Evolutionary conservation across 2,113 vertebrate species (phyloP).

Genomic region (Anas platyrhynchos): DNA sequence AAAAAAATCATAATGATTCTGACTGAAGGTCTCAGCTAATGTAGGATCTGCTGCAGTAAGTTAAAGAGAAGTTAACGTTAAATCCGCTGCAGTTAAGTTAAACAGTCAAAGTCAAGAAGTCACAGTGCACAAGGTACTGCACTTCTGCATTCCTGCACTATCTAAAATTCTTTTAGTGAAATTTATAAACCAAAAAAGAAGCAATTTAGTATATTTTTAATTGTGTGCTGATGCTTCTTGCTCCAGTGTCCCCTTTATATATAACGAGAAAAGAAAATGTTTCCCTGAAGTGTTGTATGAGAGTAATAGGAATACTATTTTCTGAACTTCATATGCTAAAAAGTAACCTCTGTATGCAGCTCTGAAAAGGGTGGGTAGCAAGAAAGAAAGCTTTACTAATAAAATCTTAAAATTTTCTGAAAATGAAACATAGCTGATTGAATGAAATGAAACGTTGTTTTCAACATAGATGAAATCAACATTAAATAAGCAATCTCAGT

Average conservation of each 20-base stretch:
- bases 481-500: fast-evolving
- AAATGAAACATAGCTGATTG: not conserved
- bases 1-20: not conserved
- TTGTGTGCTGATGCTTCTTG: not conserved
- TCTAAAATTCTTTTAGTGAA: not conserved
- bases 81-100: not conserved
- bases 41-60: not conserved
- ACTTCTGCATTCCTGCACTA: too few species aligned
- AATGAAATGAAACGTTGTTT: too few species aligned
- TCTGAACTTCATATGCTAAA: not conserved
- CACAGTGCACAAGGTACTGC: not conserved
- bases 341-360: not conserved
- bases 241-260: not conserved
- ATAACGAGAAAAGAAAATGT: fast-evolving
- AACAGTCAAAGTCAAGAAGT: not conserved
- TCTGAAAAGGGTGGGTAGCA: not conserved
- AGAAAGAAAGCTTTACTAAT: not conserved
- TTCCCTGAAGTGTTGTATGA: not conserved
- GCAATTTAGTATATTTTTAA: not conserved
- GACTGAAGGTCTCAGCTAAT: not conserved
- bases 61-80: not conserved
- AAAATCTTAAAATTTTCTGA: not conserved
- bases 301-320: not conserved
- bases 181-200: not conserved
- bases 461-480: not conserved